Evolutionary conservation across 1,140 invertebrate genomes (phyloP), one percentile per base, ranked within the genome.

Genomic region (Calliphora vicina): DNA sequence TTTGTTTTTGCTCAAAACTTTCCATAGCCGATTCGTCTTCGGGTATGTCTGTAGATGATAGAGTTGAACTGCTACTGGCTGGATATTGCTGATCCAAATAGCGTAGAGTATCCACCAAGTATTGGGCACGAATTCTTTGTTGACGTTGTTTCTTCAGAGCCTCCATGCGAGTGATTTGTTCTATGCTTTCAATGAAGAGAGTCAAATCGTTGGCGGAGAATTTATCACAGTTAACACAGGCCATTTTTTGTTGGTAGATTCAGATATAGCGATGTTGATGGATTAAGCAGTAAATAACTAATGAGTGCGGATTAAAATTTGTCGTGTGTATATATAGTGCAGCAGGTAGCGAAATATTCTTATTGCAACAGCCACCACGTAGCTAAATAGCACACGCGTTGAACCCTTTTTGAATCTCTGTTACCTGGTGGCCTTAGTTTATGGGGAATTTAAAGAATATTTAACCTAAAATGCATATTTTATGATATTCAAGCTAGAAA

Each of bases 151-250:
- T 20, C 27, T 25, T 78, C 13, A 12, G 23, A 23, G 10, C 3
- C 42, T 45, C 74, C 8, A 78, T 43, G 9, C 23, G 35, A 12
- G n/a, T 43, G 6, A 78, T 78, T 78, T 78, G 8, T 43, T 78
- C 74, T 1, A 78, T 78, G 43, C 74, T 78, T 20, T 78, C 74
- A 15, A 78, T 78, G 20, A 78, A 78, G 29, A 78, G 42, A 23
- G 8, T 23, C 6, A 78, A 45, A 78, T 78, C 74, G 9, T 20
- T 43, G 3, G 29, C 9, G 17, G 74, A 43, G 35, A 78, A 78
- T 43, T 45, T 78, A 23, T 78, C 74, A 9, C 35, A 20, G 10
- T 78, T 43, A 10, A 78, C 20, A 17, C 26, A 42, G n/a, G 29
- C 72, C 72, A 74, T 74, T n/a, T 74, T 73, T 50, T 50, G 17